Base-by-base conservation (phyloP, 1,140 invertebrate genomes). In the Euura saliciscinereae region DNA sequence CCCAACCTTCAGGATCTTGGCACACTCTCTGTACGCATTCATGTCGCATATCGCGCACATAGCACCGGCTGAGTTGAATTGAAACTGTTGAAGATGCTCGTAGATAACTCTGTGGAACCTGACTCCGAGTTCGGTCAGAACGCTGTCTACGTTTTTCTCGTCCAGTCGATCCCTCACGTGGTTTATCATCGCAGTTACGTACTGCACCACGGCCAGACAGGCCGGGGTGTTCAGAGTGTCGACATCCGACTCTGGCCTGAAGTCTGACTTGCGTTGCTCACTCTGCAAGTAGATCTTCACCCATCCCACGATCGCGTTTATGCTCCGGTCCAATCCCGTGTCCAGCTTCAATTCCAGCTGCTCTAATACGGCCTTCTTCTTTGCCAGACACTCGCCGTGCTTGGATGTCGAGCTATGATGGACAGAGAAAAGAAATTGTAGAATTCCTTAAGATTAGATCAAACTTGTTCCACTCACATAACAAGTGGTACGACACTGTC, bases 1-100 rank as follows among this genome's bases (percentile, higher is more conserved):
- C 0, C 93, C 90, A 45, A 95, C 90, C 72, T 93, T 90, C 80
- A 96, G 90, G 78, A 91, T 89, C 77, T 93, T 91, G 7, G 94
- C 92, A 88, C 93, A 96, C 83, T 93, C 96, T 45, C 97, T 90
- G 84, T 95, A 95, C 84, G 99, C 98, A 82, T 98, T 99, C 70
- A 99, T 95, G 90, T 99, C 98, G 88, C 97, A 99, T 75, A 99
- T 98, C 2, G 96, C 96, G 84, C 97, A 94, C 95, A 99, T 98
- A 2, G 97, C 98, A 71, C 97, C 98, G 73, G 96, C 93, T 28
- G 95, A 96, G 88, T 97, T 99, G 81, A 98, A 99, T 81, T 97
- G 95, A 90, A 96, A 99, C 79, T 96, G 95, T 77, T 96, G 93
- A 64, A 99, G 88, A 88, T 99, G 98, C 78, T 99, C 97, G 80